These are phyloP conservation scores for Anguilla marmorata DNA, from an alignment of 2,797 vertebrate species.

Conservation along the genomic window DNA sequence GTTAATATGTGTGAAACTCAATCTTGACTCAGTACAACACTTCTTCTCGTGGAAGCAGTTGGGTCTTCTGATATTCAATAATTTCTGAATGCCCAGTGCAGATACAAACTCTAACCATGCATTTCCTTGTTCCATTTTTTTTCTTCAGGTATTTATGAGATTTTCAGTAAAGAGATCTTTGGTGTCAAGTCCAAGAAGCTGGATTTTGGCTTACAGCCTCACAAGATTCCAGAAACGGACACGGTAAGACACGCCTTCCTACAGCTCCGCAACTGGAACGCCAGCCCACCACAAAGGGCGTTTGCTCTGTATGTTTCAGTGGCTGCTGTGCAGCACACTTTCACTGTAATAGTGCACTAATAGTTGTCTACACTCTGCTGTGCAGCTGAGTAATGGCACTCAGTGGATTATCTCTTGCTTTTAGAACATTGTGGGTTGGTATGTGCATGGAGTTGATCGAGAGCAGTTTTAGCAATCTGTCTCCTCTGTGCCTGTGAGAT, in stretches of 20 bases:
- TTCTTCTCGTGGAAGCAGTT: background rate
- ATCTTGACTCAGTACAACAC: background rate
- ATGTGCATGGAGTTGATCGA: background rate
- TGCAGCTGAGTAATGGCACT: background rate
- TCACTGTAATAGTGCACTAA: background rate
- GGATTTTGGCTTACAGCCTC: slow-evolving; percentile 94
- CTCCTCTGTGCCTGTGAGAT: background rate
- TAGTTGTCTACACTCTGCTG: no score
- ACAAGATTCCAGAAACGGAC: slow-evolving; percentile 93
- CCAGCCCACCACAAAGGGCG: background rate
- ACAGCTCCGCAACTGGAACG: background rate
- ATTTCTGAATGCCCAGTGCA: background rate
- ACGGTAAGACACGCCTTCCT: slow-evolving; percentile 75
- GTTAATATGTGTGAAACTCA: background rate
- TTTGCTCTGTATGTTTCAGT: background rate
- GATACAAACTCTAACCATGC: background rate
- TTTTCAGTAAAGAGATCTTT: slow-evolving; percentile 98
- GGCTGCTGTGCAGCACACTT: background rate
- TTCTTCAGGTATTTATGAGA: slow-evolving; percentile 94
- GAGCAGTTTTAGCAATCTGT: background rate
- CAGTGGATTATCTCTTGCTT: background rate
- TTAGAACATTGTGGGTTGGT: no score
- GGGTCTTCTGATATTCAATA: background rate
- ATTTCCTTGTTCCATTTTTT: background rate
- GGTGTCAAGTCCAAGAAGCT: slow-evolving; percentile 92